Base-by-base conservation (phyloP, 2,113 vertebrate genomes). In the Scytalopus superciliaris region DNA sequence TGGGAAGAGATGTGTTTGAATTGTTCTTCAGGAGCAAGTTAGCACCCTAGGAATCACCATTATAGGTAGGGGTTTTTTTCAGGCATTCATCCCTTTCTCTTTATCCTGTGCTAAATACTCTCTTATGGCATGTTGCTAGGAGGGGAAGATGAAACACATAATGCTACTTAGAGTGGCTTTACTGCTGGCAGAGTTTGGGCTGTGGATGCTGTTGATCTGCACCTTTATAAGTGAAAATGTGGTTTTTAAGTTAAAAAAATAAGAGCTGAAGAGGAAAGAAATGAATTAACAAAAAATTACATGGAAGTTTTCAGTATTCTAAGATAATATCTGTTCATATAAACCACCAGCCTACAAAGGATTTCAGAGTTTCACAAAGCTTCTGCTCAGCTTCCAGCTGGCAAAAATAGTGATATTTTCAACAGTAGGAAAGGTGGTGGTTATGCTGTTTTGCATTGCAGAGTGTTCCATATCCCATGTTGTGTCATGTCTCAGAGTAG, bases 401-500 rank as follows among this genome's bases (percentile, higher is more conserved):
- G 96, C 90, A 94, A 72, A 84, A 90, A 68, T 40, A 68, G 17
- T 27, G 24, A 0, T 86, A 24, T 94, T 96, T 96, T 94, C 68
- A 89, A 64, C 92, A 90, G 62, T 72, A 90, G 40, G 63, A 87
- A 96, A 96, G 92, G 93, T 97, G 94, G 76, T 93, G 90, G 93
- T 89, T 96, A 33, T 59, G 62, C 76, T 94, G 73, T 92, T 96
- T 96, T 94, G 94, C 86, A 88, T 82, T 95, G 85, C 80, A 75
- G 77, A 87, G 73, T 91, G 87, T 93, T 97, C 91, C 66, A 25
- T 93, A 79, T 95, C 78, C 95, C 94, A 31, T 87, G 96, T 95
- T 96, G 90, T 95, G 92, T 96, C 96, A 95, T 78, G 92, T 95
- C 92, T 95, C 76, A 49, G 96, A 96, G 86, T 94, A 94, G 90